A percentile compares a stretch with the other conserved stretches of the same genome.
Evolutionary conservation across 2,888 invertebrate species (phyloP).

Genomic region (Acanthopleura granulata): DNA sequence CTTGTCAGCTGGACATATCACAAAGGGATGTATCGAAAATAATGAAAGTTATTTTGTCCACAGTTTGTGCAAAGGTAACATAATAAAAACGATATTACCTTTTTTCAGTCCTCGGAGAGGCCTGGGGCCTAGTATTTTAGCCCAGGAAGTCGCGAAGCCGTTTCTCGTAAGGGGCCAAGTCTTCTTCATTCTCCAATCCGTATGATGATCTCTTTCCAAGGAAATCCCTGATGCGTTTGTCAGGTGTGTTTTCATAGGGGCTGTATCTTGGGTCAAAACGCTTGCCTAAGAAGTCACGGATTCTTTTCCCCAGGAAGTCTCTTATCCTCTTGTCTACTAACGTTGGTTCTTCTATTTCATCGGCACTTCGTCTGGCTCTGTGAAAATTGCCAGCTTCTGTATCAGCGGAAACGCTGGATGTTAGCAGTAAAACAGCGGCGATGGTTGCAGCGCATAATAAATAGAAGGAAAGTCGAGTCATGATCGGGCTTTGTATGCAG

Average conservation of each 20-base stretch:
- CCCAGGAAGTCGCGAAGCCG: constrained; percentile 18
- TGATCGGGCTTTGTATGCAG: background rate
- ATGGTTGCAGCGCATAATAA: constrained; percentile 8
- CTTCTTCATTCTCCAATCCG: constrained; percentile 11
- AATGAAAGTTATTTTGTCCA: constrained; percentile 12
- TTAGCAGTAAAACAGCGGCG: constrained; percentile 13
- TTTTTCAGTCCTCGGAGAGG: background rate
- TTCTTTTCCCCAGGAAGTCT: constrained; percentile 31
- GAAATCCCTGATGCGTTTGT: constrained; percentile 16
- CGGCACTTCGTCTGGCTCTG: constrained; percentile 4
- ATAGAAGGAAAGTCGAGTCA: constrained; percentile 14
- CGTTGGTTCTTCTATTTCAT: constrained; percentile 5
- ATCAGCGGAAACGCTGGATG: background rate
- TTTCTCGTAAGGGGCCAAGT: constrained; percentile 10
- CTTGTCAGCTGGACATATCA: background rate
- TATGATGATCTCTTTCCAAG: constrained; percentile 15
- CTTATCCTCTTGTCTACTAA: constrained; percentile 28
- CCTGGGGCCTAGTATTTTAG: background rate
- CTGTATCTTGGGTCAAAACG: constrained; percentile 18
- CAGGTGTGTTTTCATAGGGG: constrained; percentile 14
- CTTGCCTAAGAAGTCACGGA: constrained; percentile 27
- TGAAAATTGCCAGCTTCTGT: constrained; percentile 16
- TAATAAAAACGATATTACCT: constrained; percentile 11
- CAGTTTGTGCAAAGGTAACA: constrained; percentile 9
- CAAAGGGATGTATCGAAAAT: constrained; percentile 12